Evolutionary conservation across 2,113 vertebrate genomes (phyloP).

Genomic region (Saccopteryx leptura): DNA sequence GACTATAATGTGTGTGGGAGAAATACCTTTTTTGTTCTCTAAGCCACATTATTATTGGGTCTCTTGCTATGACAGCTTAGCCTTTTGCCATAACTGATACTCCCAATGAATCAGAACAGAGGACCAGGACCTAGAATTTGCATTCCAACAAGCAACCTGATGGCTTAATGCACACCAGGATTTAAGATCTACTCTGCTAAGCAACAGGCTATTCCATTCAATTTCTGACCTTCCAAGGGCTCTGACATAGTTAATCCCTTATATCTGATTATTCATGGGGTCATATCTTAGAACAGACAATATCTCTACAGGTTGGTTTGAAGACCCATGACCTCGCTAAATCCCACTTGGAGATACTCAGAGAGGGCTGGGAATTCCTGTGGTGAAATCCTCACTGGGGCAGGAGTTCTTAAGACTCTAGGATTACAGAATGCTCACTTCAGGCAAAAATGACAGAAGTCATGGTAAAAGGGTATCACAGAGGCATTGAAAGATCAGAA

Average conservation of each 20-base stretch:
- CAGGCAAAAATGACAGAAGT: background rate
- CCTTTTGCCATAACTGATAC: background rate
- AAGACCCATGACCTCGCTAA: background rate
- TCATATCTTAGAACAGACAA: background rate
- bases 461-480: background rate
- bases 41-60: background rate
- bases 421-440: background rate
- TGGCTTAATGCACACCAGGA: background rate
- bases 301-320: background rate
- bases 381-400: background rate
- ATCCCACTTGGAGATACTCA: background rate
- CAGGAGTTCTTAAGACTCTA: background rate
- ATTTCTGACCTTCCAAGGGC: background rate
- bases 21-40: constrained; percentile 23
- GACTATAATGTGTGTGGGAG: background rate
- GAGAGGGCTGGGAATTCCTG: background rate
- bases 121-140: background rate
- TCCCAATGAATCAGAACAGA: background rate
- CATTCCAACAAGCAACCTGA: background rate
- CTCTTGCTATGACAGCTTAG: background rate
- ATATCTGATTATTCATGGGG: background rate
- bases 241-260: background rate
- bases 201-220: background rate
- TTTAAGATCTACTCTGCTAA: background rate
- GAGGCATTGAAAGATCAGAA: background rate